These are phyloP conservation scores for Calliphora vomitoria DNA, from an alignment of 2,888 invertebrate species.

Conservation along the genomic window DNA sequence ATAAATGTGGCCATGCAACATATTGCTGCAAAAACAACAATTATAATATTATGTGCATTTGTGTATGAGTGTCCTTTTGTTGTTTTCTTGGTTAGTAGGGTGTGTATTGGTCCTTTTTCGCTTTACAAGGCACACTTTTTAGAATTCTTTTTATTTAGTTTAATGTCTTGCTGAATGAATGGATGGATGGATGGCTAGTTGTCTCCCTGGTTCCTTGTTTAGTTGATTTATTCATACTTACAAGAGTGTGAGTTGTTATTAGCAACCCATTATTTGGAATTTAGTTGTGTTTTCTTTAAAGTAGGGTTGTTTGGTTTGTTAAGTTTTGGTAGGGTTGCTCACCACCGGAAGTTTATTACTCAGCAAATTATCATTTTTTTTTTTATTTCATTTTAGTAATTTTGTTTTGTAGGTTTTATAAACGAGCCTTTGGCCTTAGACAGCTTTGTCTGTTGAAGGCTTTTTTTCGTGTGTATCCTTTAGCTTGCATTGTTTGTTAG, in stretches of 20 bases:
- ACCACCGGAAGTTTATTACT: conserved; percentile 73
- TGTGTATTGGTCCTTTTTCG: conserved; percentile 67
- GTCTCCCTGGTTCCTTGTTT: conserved; percentile 40
- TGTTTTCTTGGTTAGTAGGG: conserved; percentile 56
- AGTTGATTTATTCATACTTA: conserved; percentile 43
- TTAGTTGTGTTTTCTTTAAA: conserved; percentile 32
- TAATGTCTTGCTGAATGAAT: conserved; percentile 21
- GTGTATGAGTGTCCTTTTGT: conserved; percentile 46
- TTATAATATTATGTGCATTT: conserved; percentile 4
- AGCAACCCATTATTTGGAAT: conserved; percentile 61
- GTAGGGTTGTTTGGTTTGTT: conserved; percentile 56
- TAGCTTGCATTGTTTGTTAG: conserved; percentile 15
- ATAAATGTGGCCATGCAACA: conserved; percentile 48
- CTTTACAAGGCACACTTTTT: conserved; percentile 67
- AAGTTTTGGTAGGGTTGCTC: conserved; percentile 59
- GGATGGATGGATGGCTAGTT: conserved; percentile 6
- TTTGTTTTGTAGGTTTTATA: neutral
- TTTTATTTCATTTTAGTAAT: conserved; percentile 10
- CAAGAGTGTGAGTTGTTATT: conserved; percentile 64
- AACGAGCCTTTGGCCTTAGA: conserved; percentile 45
- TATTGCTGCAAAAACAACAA: conserved; percentile 48
- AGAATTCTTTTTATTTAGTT: conserved; percentile 9
- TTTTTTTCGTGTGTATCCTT: conserved; percentile 63
- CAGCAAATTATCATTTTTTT: conserved; percentile 71
- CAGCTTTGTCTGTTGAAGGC: conserved; percentile 49